These are phyloP conservation scores for Zeuzera pyrina DNA, from an alignment of 2,888 invertebrate genomes.

Conservation along the genomic window DNA sequence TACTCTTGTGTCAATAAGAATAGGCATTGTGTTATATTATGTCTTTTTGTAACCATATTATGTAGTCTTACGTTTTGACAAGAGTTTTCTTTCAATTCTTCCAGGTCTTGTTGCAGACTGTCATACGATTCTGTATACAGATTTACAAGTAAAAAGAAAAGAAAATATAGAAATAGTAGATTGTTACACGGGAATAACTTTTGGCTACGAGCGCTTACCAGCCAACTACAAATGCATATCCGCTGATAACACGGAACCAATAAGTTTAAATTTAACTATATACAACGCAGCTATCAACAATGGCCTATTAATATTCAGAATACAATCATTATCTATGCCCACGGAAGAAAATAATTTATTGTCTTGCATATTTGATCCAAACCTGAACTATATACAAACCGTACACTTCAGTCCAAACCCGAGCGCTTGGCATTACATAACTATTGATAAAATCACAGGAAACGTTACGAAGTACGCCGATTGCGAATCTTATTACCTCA, in stretches of 20 bases:
- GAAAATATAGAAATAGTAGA: constrained; percentile 45
- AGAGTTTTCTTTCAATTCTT: constrained; percentile 26
- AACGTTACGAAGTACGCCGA: constrained; percentile 37
- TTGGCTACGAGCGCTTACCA: constrained; percentile 37
- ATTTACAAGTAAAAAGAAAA: constrained; percentile 72
- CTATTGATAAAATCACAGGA: constrained; percentile 28
- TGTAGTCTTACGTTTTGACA: background rate
- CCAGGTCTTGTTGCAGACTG: constrained; percentile 79
- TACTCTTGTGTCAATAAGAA: no score
- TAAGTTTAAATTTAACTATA: constrained; percentile 49
- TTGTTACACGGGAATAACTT: constrained; percentile 35
- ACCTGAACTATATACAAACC: constrained; percentile 37
- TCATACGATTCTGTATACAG: constrained; percentile 76
- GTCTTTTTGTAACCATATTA: background rate
- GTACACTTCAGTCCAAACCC: constrained; percentile 71
- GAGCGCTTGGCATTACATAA: constrained; percentile 74
- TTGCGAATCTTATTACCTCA: constrained; percentile 44
- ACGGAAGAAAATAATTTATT: constrained; percentile 60
- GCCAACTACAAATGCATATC: constrained; percentile 67
- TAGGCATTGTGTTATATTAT: no score
- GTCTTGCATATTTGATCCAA: constrained; percentile 61
- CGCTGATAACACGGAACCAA: constrained; percentile 33
- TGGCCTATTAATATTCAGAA: constrained; percentile 41
- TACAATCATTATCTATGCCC: constrained; percentile 70
- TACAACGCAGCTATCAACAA: constrained; percentile 36